A percentile compares a stretch with the other conserved stretches of the same genome.
Conservation (phyloP, 2,797 vertebrate species). For the Sarcophilus harrisii region DNA sequence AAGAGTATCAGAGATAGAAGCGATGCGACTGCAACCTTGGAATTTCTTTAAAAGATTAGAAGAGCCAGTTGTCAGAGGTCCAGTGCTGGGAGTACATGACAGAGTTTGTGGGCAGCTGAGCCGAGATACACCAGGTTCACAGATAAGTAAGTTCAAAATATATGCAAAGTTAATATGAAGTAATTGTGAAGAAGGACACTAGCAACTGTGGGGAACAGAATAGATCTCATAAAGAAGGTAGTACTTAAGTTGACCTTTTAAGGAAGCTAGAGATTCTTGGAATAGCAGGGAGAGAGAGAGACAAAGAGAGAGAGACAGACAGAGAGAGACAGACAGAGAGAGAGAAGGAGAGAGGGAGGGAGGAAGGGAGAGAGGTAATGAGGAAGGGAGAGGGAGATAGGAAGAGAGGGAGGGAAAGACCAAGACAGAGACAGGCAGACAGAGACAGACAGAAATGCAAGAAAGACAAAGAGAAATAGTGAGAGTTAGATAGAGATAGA, state of each 20-base stretch:
- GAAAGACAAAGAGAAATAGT: too few species aligned
- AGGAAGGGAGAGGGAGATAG: too few species aligned
- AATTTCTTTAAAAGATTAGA: not conserved
- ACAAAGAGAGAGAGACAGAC: not conserved
- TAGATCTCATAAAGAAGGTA: not conserved
- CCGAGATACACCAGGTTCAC: not conserved
- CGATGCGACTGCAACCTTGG: not conserved
- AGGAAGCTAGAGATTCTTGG: not conserved
- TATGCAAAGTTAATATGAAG: not conserved
- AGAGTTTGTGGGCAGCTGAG: not conserved
- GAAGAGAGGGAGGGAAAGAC: not conserved
- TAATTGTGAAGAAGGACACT: not conserved
- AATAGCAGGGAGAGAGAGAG: not conserved
- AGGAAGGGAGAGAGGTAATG: too few species aligned
- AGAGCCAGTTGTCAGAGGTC: not conserved
- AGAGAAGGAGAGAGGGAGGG: too few species aligned
- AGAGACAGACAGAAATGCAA: too few species aligned
- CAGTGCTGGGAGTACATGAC: not conserved
- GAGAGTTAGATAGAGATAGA: too few species aligned
- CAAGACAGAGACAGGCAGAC: not conserved
- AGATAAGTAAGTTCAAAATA: not conserved
- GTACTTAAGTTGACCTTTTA: not conserved
- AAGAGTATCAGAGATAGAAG: not conserved
- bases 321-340: too few species aligned
- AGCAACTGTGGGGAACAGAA: not conserved